These are phyloP conservation scores for Galagoides demidoff DNA, from an alignment of 2,797 vertebrate species.

Conservation along the genomic window DNA sequence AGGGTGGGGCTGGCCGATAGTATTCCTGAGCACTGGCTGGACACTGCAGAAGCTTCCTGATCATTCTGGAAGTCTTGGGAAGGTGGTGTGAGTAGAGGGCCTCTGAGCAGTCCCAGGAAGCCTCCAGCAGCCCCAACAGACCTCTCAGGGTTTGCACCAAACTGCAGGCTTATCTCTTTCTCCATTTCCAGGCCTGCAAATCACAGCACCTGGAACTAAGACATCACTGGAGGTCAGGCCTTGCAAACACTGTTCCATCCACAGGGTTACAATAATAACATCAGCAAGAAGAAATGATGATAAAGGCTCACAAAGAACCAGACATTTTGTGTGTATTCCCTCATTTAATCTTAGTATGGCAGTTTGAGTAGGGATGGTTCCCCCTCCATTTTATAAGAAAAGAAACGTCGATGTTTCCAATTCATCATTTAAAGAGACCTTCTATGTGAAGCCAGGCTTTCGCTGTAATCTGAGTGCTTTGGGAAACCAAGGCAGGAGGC, in stretches of 20 bases:
- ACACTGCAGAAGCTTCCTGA: neutral
- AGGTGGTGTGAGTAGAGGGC: neutral
- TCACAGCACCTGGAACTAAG: neutral
- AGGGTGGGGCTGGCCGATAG: fast-evolving
- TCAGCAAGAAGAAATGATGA: neutral
- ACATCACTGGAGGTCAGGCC: neutral
- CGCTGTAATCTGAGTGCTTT: neutral
- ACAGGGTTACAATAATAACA: fast-evolving
- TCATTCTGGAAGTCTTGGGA: neutral
- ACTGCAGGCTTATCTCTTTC: neutral
- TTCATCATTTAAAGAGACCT: neutral
- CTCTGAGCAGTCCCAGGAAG: neutral
- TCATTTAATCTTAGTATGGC: neutral
- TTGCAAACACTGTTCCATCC: neutral
- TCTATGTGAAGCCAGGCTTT: neutral
- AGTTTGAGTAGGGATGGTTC: fast-evolving
- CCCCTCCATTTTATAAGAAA: neutral
- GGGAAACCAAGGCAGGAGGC: neutral
- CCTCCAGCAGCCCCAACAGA: neutral
- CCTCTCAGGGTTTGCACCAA: neutral
- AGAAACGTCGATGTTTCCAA: neutral
- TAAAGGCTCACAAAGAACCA: neutral
- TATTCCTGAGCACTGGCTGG: neutral
- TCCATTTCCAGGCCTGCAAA: neutral
- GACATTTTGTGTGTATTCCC: fast-evolving